A percentile compares a stretch with the other conserved stretches of the same genome.
Evolutionary conservation across 2,113 vertebrate species (phyloP).

Genomic region (Vulpes lagopus): DNA sequence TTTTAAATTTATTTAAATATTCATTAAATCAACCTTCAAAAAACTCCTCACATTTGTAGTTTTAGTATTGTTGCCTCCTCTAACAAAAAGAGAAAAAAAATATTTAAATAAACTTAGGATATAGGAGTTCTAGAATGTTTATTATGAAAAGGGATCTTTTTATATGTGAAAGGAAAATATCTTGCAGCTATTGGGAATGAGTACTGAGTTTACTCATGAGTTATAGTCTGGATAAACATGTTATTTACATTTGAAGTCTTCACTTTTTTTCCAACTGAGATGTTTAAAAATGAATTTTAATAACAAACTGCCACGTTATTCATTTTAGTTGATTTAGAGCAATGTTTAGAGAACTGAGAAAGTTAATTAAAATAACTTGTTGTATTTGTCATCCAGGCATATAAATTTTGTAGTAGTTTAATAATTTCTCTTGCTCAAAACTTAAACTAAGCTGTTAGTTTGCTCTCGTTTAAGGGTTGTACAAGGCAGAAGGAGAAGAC

Average conservation of each 20-base stretch:
- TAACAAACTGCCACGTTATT: slow-evolving; percentile 62
- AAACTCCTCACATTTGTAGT: background rate
- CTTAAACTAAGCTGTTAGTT: background rate
- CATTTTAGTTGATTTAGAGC: slow-evolving; percentile 65
- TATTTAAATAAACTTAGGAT: background rate
- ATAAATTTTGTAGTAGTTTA: slow-evolving; percentile 56
- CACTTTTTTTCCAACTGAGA: slow-evolving; percentile 39
- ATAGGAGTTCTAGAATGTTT: background rate
- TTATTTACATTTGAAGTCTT: slow-evolving; percentile 53
- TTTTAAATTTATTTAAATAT: background rate
- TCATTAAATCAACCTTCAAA: background rate
- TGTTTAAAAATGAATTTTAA: slow-evolving; percentile 66
- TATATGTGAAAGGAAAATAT: background rate
- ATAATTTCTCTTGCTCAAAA: slow-evolving; percentile 28
- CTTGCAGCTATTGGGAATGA: background rate
- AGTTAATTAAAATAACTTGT: slow-evolving; percentile 68
- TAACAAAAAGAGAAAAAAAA: background rate
- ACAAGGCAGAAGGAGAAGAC: background rate
- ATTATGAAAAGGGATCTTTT: background rate
- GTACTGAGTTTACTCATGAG: background rate
- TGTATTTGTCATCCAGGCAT: slow-evolving; percentile 38
- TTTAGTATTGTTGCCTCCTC: background rate
- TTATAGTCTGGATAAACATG: slow-evolving; percentile 27
- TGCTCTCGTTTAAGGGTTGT: background rate
- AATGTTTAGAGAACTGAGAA: slow-evolving; percentile 47